These are phyloP conservation scores for Chaunax sp. DNA, from an alignment of 2,797 vertebrate genomes.

Conservation along the genomic window DNA sequence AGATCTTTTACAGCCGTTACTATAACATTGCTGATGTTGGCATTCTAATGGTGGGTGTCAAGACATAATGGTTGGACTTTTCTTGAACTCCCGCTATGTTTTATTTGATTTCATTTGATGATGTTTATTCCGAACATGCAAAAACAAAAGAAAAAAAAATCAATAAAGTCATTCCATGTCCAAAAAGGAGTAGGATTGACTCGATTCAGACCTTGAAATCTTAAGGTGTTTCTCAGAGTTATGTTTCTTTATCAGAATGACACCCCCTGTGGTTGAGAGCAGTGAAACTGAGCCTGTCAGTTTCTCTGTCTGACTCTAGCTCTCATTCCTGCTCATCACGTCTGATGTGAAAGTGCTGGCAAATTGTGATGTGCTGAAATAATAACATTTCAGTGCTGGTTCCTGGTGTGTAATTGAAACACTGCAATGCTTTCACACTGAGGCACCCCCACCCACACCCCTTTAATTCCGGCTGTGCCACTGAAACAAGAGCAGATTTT, in stretches of 20 bases:
- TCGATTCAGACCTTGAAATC: slow-evolving; percentile 19
- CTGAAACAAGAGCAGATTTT: slow-evolving; percentile 58
- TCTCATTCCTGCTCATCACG: slow-evolving; percentile 38
- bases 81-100: slow-evolving; percentile 2
- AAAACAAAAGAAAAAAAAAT: too few species aligned
- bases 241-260: slow-evolving; percentile 24
- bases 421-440: slow-evolving; percentile 48
- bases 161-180: too few species aligned
- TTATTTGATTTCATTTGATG: too few species aligned
- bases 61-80: background rate
- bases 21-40: slow-evolving; percentile 11
- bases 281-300: slow-evolving; percentile 8
- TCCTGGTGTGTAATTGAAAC: slow-evolving; percentile 76
- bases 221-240: slow-evolving; percentile 22
- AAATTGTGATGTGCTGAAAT: slow-evolving; percentile 65
- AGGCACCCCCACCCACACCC: slow-evolving; percentile 6
- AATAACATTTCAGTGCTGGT: slow-evolving; percentile 64
- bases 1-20: slow-evolving; percentile 20
- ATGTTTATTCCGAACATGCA: too few species aligned
- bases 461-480: slow-evolving; percentile 62
- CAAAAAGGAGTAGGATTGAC: slow-evolving; percentile 23
- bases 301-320: slow-evolving; percentile 32
- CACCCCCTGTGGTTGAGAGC: slow-evolving; percentile 7
- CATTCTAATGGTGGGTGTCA: background rate
- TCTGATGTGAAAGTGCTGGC: slow-evolving; percentile 55